phyloP scores from a whole-genome alignment of 2,797 vertebrate species.

The Malacoraja senta region DNA sequence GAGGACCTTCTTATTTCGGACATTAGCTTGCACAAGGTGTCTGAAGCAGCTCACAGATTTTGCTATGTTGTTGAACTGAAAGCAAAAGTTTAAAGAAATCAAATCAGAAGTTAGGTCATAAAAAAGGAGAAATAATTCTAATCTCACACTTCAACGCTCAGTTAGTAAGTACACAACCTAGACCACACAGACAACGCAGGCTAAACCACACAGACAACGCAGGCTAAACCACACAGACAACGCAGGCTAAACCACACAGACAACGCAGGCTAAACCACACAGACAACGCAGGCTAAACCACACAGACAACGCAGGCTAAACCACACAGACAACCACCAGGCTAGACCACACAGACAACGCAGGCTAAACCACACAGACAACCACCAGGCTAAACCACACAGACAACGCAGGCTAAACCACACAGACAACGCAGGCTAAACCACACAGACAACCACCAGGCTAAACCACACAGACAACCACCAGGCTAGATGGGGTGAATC shows the following conservation, averaged over 20 bases:
- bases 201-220: too few species aligned
- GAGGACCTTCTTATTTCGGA: constrained; percentile 94
- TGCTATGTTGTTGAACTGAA: constrained; percentile 90
- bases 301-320: background rate
- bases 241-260: background rate
- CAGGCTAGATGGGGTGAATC: background rate
- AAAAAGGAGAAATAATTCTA: background rate
- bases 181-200: background rate
- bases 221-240: background rate
- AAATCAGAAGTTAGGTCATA: background rate
- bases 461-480: too few species aligned
- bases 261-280: too few species aligned
- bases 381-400: background rate
- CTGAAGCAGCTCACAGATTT: constrained; percentile 91
- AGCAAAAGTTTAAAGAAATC: constrained; percentile 40
- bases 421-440: background rate
- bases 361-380: too few species aligned
- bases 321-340: too few species aligned
- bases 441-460: too few species aligned
- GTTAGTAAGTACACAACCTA: background rate
- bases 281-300: too few species aligned
- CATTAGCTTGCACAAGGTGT: constrained; percentile 94
- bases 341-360: background rate
- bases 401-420: too few species aligned
- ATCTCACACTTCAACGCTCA: background rate